Base-by-base conservation (phyloP, 2,113 vertebrate genomes). In the Myodes glareolus region DNA sequence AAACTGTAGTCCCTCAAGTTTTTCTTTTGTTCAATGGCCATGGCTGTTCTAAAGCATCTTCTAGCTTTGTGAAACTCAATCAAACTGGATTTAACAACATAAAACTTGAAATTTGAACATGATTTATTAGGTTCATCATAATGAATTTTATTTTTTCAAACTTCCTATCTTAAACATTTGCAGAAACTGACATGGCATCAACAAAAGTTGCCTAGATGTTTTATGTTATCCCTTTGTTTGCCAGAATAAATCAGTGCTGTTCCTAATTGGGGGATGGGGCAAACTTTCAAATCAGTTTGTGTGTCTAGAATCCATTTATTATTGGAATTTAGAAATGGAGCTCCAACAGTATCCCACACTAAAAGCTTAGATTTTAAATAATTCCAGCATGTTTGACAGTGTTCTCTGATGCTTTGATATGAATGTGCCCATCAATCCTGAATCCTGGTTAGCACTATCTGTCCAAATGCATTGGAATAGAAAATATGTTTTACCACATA, bases 351-450 rank as follows among this genome's bases (percentile, higher is more conserved):
- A 95, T 50, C 23, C 6, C 29, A 25, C 12, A 96, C 10, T 47
- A 50, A 78, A 92, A 88, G 47, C 25, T 36, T 45, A 55, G 21
- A 13, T 21, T 95, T 95, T 92, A 42, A 91, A 76, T 93, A 88
- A 75, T 91, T 88, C 89, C 78, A 47, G 3, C 81, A 36, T 92
- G 39, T 85, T 27, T 89, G 88, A 27, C 47, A 87, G 39, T 65
- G 63, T 70, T 86, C 65, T 77, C 50, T 58, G 63, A 42, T 50
- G 31, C 91, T 61, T 96, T 81, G 88, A 82, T 80, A 68, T 67
- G n/a, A 95, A 92, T 92, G 96, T 76, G 67, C n/a, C 55, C 55
- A 52, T 94, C 94, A 87, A 2, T 96, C 45, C 39, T 55, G 52
- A 88, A 90, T 55, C 47, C 63, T 33, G 9, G 33, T 95, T 88